These are phyloP conservation scores for Oplegnathus fasciatus DNA, from an alignment of 2,113 vertebrate genomes.

Conservation along the genomic window DNA sequence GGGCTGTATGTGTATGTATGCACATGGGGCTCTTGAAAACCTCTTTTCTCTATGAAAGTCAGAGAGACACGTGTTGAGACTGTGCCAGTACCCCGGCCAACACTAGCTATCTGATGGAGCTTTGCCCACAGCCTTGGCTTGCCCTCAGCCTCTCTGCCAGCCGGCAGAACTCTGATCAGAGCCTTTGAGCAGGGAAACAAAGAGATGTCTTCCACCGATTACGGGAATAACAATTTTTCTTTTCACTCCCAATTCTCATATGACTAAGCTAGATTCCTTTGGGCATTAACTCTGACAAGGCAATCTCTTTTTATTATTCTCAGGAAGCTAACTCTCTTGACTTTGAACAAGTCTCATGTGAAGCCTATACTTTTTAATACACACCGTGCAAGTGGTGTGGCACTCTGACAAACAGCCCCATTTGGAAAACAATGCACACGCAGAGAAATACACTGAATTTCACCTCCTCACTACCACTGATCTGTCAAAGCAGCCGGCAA, in stretches of 20 bases:
- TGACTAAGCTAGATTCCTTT: constrained; percentile 49
- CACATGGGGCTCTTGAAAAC: constrained; percentile 18
- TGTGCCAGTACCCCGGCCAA: constrained; percentile 40
- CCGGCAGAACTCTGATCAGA: constrained; percentile 57
- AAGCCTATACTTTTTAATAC: constrained; percentile 50
- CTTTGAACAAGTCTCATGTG: constrained; percentile 40
- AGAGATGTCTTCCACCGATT: constrained; percentile 59
- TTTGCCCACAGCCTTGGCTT: constrained; percentile 57
- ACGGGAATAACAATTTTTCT: constrained; percentile 30
- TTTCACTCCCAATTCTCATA: constrained; percentile 51
- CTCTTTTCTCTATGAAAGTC: constrained; percentile 24
- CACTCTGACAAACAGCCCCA: constrained; percentile 55
- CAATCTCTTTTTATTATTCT: constrained; percentile 54
- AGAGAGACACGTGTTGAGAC: constrained; percentile 47
- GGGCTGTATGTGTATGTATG: background rate
- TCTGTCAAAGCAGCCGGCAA: constrained; percentile 56
- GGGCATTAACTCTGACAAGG: constrained; percentile 50
- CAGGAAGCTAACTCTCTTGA: constrained; percentile 36
- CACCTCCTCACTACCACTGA: constrained; percentile 48
- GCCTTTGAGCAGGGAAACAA: constrained; percentile 60
- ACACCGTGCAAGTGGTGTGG: constrained; percentile 6
- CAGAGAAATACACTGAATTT: constrained; percentile 37
- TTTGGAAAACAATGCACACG: constrained; percentile 43
- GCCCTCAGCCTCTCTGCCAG: constrained; percentile 48
- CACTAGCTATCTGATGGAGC: constrained; percentile 59